These are phyloP conservation scores for Erpobdella octoculata DNA, from an alignment of 2,888 invertebrate species.

Conservation along the genomic window DNA sequence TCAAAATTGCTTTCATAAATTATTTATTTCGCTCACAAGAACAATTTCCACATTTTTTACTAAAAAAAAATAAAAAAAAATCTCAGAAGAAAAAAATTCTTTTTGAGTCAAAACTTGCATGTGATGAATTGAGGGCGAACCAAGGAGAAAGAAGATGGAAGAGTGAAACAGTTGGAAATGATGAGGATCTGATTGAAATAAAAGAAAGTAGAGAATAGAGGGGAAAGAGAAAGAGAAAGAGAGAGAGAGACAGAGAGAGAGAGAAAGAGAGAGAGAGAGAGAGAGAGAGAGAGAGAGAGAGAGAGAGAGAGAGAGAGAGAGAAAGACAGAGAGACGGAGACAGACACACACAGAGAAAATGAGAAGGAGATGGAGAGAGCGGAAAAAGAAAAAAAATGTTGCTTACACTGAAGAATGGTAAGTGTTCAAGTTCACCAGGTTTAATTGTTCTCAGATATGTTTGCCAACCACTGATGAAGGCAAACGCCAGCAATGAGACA, in stretches of 20 bases:
- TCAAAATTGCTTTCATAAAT: too few relatives aligned
- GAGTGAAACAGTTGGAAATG: background rate
- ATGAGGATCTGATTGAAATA: background rate
- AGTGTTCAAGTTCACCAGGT: background rate
- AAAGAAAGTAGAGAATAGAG: background rate
- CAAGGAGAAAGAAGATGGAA: background rate
- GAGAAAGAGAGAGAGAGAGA: background rate
- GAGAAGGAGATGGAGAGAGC: slow-evolving; percentile 4
- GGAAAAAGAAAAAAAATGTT: background rate
- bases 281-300: background rate
- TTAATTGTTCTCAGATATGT: too few relatives aligned
- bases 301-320: background rate
- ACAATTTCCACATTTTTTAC: too few relatives aligned
- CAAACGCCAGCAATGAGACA: too few relatives aligned
- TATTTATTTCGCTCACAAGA: too few relatives aligned
- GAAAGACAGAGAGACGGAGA: background rate
- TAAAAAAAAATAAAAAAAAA: too few relatives aligned
- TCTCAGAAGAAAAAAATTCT: background rate
- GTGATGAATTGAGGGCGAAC: background rate
- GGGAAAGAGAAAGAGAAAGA: background rate
- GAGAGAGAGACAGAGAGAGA: background rate
- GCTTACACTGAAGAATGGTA: too few relatives aligned
- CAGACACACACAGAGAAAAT: background rate
- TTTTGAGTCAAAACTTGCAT: background rate
- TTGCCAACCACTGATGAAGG: too few relatives aligned